A percentile compares a stretch with the other conserved stretches of the same genome.
Conservation (phyloP, 2,113 vertebrate genomes). For the Thermophis baileyi region DNA sequence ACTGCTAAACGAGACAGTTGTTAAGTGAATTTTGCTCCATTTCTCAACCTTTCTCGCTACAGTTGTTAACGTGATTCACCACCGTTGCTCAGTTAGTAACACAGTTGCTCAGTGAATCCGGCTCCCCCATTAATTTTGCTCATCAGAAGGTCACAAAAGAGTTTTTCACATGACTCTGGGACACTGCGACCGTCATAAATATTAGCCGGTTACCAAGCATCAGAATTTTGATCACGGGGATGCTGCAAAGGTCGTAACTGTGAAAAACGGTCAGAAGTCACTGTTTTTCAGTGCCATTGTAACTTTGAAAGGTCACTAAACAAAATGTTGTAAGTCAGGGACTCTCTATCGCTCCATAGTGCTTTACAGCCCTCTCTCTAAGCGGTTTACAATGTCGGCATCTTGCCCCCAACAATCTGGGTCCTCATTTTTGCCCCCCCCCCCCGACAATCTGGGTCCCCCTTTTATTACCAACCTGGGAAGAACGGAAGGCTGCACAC, state of each 20-base stretch:
- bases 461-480: neutral
- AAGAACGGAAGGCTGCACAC: neutral
- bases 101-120: too few species aligned
- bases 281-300: neutral
- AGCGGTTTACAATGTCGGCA: neutral
- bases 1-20: too few species aligned
- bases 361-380: neutral
- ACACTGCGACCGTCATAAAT: neutral
- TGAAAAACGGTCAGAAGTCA: neutral
- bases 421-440: too few species aligned
- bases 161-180: too few species aligned
- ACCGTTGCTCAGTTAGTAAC: too few species aligned
- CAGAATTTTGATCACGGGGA: neutral
- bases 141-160: too few species aligned
- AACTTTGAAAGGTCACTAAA: neutral
- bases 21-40: too few species aligned
- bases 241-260: neutral
- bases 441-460: too few species aligned
- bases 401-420: neutral
- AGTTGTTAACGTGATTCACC: too few species aligned
- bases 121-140: too few species aligned
- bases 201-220: neutral
- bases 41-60: too few species aligned
- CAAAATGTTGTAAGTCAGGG: neutral
- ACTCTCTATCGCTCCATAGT: neutral